phyloP scores from a whole-genome alignment of 2,888 invertebrate genomes.

The Caenorhabditis parvicauda region DNA sequence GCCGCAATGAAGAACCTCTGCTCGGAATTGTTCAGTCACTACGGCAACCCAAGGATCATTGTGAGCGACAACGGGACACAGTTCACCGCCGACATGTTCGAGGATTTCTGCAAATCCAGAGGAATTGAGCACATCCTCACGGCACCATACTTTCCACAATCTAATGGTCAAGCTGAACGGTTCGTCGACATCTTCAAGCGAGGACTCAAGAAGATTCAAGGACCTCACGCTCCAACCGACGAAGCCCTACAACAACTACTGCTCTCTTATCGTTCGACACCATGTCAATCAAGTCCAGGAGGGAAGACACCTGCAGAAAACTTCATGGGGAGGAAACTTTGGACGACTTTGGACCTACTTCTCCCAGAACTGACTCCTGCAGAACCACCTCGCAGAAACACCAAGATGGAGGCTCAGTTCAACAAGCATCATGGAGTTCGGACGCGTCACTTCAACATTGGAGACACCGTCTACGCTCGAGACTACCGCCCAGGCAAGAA shows the following conservation, averaged over 20 bases:
- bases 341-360: constrained; percentile 8
- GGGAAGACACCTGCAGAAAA: constrained; percentile 17
- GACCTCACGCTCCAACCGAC: neutral
- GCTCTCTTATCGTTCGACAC: constrained; percentile 11
- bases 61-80: constrained; percentile 40
- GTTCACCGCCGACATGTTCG: constrained; percentile 26
- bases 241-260: constrained; percentile 16
- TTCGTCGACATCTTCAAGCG: constrained; percentile 45
- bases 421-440: constrained; percentile 8
- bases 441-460: neutral
- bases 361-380: neutral
- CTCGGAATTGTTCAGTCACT: constrained; percentile 10
- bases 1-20: constrained; percentile 8
- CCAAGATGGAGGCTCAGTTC: constrained; percentile 8
- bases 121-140: constrained; percentile 21
- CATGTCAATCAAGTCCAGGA: constrained; percentile 4
- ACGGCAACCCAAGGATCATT: constrained; percentile 25
- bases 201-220: constrained; percentile 6
- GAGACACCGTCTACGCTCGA: constrained; percentile 7
- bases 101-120: constrained; percentile 7
- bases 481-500: constrained; percentile 7
- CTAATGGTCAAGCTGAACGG: constrained; percentile 55
- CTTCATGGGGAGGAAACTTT: constrained; percentile 22
- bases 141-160: constrained; percentile 47
- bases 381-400: neutral